phyloP scores from a whole-genome alignment of 1,140 invertebrate genomes.

The Nephila pilipes region DNA sequence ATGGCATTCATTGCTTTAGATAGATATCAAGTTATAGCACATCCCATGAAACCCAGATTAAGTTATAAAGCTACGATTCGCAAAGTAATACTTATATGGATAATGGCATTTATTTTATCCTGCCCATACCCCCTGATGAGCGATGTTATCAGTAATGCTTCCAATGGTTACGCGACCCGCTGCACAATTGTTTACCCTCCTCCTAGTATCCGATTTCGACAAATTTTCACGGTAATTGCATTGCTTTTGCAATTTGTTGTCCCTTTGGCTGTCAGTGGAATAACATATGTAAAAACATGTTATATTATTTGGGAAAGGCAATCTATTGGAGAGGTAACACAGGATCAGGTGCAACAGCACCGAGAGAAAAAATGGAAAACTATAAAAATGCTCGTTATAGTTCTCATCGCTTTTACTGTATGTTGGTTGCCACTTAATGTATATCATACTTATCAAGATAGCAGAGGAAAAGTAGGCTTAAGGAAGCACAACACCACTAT shows the following conservation, averaged over 20 bases:
- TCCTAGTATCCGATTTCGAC: constrained; percentile 79
- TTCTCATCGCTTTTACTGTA: constrained; percentile 82
- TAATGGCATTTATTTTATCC: constrained; percentile 81
- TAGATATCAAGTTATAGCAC: constrained; percentile 82
- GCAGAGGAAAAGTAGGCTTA: constrained; percentile 65
- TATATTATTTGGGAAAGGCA: constrained; percentile 79
- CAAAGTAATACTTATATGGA: constrained; percentile 82
- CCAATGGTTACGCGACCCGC: constrained; percentile 79
- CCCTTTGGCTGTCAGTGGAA: constrained; percentile 82
- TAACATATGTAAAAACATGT: constrained; percentile 81
- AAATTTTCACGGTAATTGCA: constrained; percentile 81
- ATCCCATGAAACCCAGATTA: constrained; percentile 82
- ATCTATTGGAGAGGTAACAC: constrained; percentile 79
- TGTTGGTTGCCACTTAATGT: constrained; percentile 82
- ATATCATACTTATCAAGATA: constrained; percentile 79
- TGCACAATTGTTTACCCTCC: constrained; percentile 81
- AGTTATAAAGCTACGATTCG: constrained; percentile 79
- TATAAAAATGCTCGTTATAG: constrained; percentile 83
- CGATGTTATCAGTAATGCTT: constrained; percentile 77
- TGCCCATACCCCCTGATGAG: constrained; percentile 83
- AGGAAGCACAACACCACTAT: constrained; percentile 81
- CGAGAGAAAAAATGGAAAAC: constrained; percentile 80
- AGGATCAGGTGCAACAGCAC: constrained; percentile 79
- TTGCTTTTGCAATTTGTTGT: constrained; percentile 83
- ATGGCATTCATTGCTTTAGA: constrained; percentile 84